These are phyloP conservation scores for Nemotelus pantherinus DNA, from an alignment of 2,888 invertebrate species.

Conservation along the genomic window DNA sequence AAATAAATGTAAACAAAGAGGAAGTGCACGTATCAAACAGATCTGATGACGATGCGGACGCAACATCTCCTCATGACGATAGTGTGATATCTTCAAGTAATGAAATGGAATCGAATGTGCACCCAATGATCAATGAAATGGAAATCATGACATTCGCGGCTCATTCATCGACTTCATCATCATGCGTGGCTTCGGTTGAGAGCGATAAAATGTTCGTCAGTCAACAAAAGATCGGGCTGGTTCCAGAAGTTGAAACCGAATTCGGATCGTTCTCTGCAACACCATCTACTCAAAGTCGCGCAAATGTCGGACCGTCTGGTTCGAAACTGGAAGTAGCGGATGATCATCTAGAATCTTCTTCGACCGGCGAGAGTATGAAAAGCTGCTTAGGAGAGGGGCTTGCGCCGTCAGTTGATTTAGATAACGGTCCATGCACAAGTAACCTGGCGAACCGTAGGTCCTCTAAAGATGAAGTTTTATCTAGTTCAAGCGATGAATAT, in stretches of 20 bases:
- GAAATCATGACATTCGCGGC: neutral
- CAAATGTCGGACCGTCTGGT: neutral
- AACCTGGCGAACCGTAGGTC: slow-evolving; percentile 66
- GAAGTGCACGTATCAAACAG: neutral
- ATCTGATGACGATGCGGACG: neutral
- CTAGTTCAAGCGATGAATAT: slow-evolving; percentile 85
- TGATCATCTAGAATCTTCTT: neutral
- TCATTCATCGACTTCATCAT: slow-evolving; percentile 12
- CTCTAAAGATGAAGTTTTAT: slow-evolving; percentile 82
- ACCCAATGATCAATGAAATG: slow-evolving; percentile 47
- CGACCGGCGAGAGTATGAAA: neutral
- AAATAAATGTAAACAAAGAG: neutral
- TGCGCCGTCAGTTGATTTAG: slow-evolving; percentile 1
- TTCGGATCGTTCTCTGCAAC: slow-evolving; percentile 1
- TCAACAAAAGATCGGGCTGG: neutral
- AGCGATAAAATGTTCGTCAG: slow-evolving; percentile 3
- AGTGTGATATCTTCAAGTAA: slow-evolving; percentile 35
- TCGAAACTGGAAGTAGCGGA: neutral
- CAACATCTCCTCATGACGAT: slow-evolving; percentile 22
- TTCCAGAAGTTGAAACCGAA: neutral
- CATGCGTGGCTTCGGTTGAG: neutral
- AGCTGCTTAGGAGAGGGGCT: neutral
- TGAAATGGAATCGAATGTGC: slow-evolving; percentile 24
- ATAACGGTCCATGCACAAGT: slow-evolving; percentile 36
- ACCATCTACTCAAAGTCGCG: neutral